Evolutionary conservation across 2,888 invertebrate genomes (phyloP).

Genomic region (Plebejus anna): DNA sequence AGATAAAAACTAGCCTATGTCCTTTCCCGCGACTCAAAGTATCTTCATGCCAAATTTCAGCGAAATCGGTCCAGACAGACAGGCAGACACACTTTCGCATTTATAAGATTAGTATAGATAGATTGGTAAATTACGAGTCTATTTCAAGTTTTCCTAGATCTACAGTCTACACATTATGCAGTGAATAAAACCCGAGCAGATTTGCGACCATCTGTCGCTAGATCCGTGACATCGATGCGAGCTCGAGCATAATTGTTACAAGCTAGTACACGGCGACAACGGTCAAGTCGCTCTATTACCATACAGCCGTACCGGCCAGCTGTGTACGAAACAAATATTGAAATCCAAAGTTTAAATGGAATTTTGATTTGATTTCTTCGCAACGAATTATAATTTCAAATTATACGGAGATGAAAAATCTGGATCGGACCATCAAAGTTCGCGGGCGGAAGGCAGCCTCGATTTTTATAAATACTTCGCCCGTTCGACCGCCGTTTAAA

Average conservation of each 20-base stretch:
- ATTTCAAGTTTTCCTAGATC: neutral
- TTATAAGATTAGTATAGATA: too few species aligned
- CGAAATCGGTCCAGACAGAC: too few species aligned
- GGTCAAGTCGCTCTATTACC: conserved; percentile 41
- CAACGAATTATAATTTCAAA: conserved; percentile 75
- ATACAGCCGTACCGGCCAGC: conserved; percentile 56
- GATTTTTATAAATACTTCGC: conserved; percentile 49
- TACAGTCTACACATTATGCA: neutral
- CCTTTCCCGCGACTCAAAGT: too few species aligned
- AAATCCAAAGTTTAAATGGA: conserved; percentile 75
- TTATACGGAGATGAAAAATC: conserved; percentile 76
- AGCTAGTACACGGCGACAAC: conserved; percentile 29
- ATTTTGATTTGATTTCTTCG: conserved; percentile 78
- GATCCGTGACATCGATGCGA: conserved; percentile 23
- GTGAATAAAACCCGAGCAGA: neutral
- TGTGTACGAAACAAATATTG: conserved; percentile 69
- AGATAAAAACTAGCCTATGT: too few species aligned
- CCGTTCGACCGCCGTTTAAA: conserved; percentile 60
- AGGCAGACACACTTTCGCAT: too few species aligned
- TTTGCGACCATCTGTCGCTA: conserved; percentile 30
- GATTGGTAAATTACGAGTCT: neutral
- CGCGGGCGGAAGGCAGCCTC: conserved; percentile 39
- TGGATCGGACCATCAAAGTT: conserved; percentile 72
- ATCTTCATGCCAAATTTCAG: too few species aligned
- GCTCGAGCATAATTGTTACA: conserved; percentile 33